Evolutionary conservation across 2,797 vertebrate species (phyloP), one percentile per base, ranked within the genome.

Genomic region (Labeo calbasu): DNA sequence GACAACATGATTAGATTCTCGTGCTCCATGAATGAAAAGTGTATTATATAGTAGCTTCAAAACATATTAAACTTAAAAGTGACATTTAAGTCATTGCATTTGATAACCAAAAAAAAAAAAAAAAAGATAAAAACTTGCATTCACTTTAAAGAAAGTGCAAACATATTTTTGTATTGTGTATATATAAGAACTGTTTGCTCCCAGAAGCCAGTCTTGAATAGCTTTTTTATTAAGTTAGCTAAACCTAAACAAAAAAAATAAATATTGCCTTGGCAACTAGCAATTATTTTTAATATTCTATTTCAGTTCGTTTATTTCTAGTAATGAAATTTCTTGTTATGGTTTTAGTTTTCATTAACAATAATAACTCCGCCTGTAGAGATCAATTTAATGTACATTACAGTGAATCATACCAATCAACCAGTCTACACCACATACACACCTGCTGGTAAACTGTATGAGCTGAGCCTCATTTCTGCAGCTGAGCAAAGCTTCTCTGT

Each of bases 361-460:
- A 1, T 63, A 14, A 61, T 25, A 61, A 63, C 23, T 13, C 59
- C 6, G 23, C 23, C 23, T 28, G 23, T 63, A 63, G 25, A 63
- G 13, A 63, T 28, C 61, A 63, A 28, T 28, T 63, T 15, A 63
- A 63, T 28, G 23, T 63, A 63, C 59, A 63, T 25, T 28, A 6
- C 12, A 28, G 32, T 14, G 14, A 65, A 15, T 25, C 61, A 8
- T 28, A 28, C 1, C 5, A 25, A 25, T n/a, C 19, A n/a, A n/a
- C 23, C 13, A 65, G 0, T 32, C 25, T 65, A 32, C 61, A 65
- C 61, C n/a, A 14, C 36, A n/a, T 63, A 55, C 77, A 11, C 50
- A 95, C 95, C 95, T 93, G 93, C 85, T 95, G 0, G 93, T 92
- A 77, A 96, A 95, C 89, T 95, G 94, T 85, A 96, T 93, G 70